These are phyloP conservation scores for Anthopleura xanthogrammica DNA, from an alignment of 92 coral and sea anemone species.

Conservation along the genomic window DNA sequence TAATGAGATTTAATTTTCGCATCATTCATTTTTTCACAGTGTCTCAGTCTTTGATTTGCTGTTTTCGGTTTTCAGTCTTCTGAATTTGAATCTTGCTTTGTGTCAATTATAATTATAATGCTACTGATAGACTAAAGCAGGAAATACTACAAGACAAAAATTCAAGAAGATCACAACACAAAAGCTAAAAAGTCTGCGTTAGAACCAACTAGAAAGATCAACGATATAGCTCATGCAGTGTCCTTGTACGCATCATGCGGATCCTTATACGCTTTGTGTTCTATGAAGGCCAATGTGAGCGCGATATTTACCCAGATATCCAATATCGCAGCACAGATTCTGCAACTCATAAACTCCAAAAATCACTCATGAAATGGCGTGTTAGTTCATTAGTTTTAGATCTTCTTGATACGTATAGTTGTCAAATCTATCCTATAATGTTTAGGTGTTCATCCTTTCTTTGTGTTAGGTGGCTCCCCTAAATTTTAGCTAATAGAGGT, in stretches of 20 bases:
- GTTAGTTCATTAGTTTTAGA: slow-evolving; percentile 2
- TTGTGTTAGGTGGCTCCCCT: background rate
- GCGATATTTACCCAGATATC: background rate
- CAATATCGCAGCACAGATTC: background rate
- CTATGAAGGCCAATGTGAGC: background rate
- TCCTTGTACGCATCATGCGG: background rate
- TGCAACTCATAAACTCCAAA: background rate
- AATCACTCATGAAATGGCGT: background rate
- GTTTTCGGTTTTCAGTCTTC: too few relatives aligned
- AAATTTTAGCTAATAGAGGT: background rate
- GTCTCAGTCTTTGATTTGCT: too few relatives aligned
- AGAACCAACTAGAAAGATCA: too few relatives aligned
- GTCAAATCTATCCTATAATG: background rate
- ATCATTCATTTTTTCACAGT: too few relatives aligned
- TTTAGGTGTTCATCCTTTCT: background rate
- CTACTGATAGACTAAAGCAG: too few relatives aligned
- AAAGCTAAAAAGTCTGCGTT: too few relatives aligned
- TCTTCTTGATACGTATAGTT: background rate
- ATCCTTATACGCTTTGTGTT: background rate
- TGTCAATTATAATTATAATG: too few relatives aligned
- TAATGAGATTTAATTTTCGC: too few relatives aligned
- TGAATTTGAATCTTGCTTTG: too few relatives aligned
- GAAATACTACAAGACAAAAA: too few relatives aligned
- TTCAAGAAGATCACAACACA: too few relatives aligned
- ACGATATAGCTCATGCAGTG: background rate